phyloP scores from a whole-genome alignment of 2,888 invertebrate genomes.

The Cactoblastis cactorum region DNA sequence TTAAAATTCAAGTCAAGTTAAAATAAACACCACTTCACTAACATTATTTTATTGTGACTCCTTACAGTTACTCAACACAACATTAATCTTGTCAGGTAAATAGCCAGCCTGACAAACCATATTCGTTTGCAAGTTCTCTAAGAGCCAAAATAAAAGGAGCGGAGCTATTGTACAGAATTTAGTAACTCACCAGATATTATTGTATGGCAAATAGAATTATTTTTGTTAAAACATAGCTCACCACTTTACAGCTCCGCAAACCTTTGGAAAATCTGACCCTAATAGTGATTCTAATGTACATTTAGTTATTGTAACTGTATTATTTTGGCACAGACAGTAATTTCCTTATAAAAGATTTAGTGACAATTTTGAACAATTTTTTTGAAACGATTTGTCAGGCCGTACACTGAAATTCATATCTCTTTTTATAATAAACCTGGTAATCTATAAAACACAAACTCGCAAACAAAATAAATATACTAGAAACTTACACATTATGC shows the following conservation, averaged over 20 bases:
- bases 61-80: slow-evolving; percentile 57
- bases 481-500: slow-evolving; percentile 35
- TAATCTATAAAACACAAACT: slow-evolving; percentile 51
- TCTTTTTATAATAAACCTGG: slow-evolving; percentile 17
- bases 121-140: neutral
- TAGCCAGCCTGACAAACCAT: slow-evolving; percentile 22
- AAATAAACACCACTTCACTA: slow-evolving; percentile 38
- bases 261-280: too few relatives aligned
- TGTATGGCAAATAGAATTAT: too few relatives aligned
- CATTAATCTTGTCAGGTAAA: slow-evolving; percentile 35
- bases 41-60: slow-evolving; percentile 62
- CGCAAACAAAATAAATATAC: slow-evolving; percentile 62
- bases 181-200: too few relatives aligned
- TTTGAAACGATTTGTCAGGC: slow-evolving; percentile 1
- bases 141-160: too few relatives aligned
- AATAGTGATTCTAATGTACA: neutral
- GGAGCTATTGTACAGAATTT: too few relatives aligned
- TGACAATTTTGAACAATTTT: neutral
- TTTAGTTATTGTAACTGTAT: neutral
- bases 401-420: slow-evolving; percentile 14
- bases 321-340: neutral
- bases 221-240: too few relatives aligned
- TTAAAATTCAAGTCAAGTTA: too few relatives aligned
- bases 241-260: too few relatives aligned
- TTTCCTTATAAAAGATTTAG: neutral